Evolutionary conservation across 2,888 invertebrate species (phyloP).

Genomic region (Pristionchus japonicus): DNA sequence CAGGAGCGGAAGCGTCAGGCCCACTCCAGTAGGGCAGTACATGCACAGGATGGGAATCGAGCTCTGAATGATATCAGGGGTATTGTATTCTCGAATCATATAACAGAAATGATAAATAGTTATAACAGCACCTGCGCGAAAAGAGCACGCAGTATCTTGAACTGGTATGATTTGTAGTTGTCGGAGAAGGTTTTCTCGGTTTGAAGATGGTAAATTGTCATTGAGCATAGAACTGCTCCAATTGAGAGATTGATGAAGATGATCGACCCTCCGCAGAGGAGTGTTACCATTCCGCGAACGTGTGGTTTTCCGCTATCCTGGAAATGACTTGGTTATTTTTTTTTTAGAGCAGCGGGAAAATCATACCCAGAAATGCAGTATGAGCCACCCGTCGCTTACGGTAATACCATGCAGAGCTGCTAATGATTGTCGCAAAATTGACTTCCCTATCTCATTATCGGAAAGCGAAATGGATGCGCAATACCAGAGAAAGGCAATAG

Average conservation of each 20-base stretch:
- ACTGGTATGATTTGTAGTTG: neutral
- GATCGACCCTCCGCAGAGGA: neutral
- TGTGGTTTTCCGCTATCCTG: neutral
- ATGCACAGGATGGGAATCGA: neutral
- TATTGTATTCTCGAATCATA: too few relatives aligned
- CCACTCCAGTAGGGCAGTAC: neutral
- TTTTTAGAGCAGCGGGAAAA: neutral
- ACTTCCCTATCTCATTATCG: neutral
- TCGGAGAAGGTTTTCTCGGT: neutral
- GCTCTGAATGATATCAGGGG: neutral
- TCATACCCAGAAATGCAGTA: neutral
- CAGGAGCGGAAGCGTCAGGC: neutral
- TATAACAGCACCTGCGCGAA: neutral
- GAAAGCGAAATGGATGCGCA: neutral
- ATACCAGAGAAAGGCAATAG: neutral
- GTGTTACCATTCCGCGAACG: neutral
- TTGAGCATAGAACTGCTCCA: neutral
- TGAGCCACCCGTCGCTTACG: neutral
- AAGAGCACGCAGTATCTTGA: neutral
- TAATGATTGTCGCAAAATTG: neutral
- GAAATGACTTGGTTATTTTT: neutral
- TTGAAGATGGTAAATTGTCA: neutral
- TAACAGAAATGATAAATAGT: too few relatives aligned
- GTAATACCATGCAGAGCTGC: neutral
- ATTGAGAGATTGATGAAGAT: neutral